These are phyloP conservation scores for Micronycteris hirsuta DNA, from an alignment of 2,113 vertebrate genomes.

Conservation along the genomic window DNA sequence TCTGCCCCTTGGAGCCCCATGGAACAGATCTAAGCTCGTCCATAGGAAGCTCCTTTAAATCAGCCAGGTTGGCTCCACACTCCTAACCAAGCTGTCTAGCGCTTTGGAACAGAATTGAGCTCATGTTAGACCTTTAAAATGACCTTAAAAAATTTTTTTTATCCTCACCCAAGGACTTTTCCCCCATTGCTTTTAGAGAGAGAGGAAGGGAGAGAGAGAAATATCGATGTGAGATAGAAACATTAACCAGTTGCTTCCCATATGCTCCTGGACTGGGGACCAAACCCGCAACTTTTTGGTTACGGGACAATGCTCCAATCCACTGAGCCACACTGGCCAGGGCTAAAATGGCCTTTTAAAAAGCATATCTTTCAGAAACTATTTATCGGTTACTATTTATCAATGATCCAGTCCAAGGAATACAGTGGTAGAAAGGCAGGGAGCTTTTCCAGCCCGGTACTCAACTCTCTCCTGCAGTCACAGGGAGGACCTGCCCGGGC, in stretches of 20 bases:
- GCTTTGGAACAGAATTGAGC: neutral
- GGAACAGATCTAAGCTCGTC: neutral
- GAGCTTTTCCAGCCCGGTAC: neutral
- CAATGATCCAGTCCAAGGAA: neutral
- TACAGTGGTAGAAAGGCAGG: neutral
- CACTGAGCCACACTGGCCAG: no score
- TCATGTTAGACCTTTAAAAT: neutral
- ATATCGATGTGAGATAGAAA: no score
- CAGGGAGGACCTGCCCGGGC: no score
- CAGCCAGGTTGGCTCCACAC: neutral
- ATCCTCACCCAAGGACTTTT: no score
- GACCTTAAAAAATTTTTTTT: neutral
- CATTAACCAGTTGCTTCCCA: no score
- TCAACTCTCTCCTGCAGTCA: neutral
- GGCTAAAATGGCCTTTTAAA: no score
- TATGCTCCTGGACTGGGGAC: no score
- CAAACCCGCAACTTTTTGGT: no score
- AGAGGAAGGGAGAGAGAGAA: no score
- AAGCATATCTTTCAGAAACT: neutral
- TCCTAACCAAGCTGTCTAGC: neutral
- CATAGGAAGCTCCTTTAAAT: neutral
- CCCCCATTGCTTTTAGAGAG: no score
- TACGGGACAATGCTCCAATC: no score
- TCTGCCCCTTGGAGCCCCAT: neutral
- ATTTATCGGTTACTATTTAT: neutral